Conservation (phyloP, 64 coral and sea anemone species). For the Pachyseris speciosa region DNA sequence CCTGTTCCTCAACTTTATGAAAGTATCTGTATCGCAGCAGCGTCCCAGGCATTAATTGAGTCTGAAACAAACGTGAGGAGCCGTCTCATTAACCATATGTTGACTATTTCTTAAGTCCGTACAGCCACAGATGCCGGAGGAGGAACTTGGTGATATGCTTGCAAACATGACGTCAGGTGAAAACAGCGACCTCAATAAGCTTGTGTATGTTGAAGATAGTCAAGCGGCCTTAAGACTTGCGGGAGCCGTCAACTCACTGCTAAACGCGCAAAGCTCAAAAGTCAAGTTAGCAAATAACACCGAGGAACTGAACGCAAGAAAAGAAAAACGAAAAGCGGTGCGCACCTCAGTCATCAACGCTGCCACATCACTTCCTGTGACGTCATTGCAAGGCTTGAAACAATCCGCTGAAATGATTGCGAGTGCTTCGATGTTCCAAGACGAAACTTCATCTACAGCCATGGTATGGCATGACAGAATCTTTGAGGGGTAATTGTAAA, state of each 20-base stretch:
- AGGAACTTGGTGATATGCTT: constrained; percentile 9
- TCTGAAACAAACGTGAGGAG: too few relatives aligned
- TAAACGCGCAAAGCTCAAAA: constrained; percentile 12
- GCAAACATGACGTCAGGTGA: constrained; percentile 26
- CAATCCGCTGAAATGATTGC: constrained; percentile 19
- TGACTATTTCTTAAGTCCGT: constrained; percentile 18
- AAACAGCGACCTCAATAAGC: constrained; percentile 13
- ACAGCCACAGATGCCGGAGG: constrained; percentile 2
- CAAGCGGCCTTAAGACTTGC: not conserved
- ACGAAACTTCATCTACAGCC: not conserved
- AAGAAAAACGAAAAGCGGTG: not conserved
- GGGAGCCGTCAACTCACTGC: constrained; percentile 14
- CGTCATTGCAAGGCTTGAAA: not conserved
- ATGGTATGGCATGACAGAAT: constrained; percentile 19
- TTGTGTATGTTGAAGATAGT: not conserved
- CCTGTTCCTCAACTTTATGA: too few relatives aligned
- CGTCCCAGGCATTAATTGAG: too few relatives aligned
- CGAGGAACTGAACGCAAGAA: not conserved
- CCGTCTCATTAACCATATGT: too few relatives aligned
- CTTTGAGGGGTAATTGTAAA: too few relatives aligned
- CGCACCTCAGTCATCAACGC: not conserved
- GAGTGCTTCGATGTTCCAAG: not conserved
- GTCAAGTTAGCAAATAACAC: not conserved
- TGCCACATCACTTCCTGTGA: constrained; percentile 11
- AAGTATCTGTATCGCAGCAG: too few relatives aligned